Evolutionary conservation across 2,888 invertebrate species (phyloP).

Genomic region (Sarcophaga subvicina): DNA sequence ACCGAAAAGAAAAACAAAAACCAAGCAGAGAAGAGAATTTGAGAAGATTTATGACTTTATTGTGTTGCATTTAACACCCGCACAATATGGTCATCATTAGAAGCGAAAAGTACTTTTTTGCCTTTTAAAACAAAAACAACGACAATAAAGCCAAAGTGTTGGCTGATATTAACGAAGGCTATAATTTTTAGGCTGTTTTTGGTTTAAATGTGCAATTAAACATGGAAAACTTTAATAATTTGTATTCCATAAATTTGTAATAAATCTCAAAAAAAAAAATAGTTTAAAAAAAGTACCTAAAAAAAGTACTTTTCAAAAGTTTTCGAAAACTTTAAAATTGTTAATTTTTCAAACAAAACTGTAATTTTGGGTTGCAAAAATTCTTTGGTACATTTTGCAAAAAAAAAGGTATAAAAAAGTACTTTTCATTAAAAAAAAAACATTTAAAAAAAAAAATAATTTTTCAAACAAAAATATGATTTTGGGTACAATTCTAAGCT

Average conservation of each 20-base stretch:
- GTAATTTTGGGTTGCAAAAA: not conserved
- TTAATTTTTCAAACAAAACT: not conserved
- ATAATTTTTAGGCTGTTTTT: too few relatives aligned
- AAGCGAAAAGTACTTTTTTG: not conserved
- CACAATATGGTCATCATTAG: constrained; percentile 62
- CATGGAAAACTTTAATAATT: too few relatives aligned
- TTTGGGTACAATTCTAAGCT: not conserved
- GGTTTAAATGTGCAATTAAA: too few relatives aligned
- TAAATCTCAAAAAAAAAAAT: too few relatives aligned
- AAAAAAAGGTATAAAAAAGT: not conserved
- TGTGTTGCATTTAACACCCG: constrained; percentile 53
- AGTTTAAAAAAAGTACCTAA: too few relatives aligned
- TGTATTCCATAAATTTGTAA: too few relatives aligned
- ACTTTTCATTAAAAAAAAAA: not conserved
- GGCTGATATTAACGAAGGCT: not conserved
- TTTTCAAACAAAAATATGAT: not conserved
- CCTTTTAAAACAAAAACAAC: not conserved
- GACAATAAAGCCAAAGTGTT: not conserved
- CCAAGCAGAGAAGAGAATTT: too few relatives aligned
- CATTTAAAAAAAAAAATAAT: not conserved
- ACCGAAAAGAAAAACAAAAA: not conserved
- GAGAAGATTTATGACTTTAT: constrained; percentile 68
- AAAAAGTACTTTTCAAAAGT: not conserved
- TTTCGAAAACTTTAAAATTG: not conserved
- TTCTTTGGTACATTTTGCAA: not conserved